Conservation (phyloP, 2,113 vertebrate genomes). For the Hydrochoerus hydrochaeris region DNA sequence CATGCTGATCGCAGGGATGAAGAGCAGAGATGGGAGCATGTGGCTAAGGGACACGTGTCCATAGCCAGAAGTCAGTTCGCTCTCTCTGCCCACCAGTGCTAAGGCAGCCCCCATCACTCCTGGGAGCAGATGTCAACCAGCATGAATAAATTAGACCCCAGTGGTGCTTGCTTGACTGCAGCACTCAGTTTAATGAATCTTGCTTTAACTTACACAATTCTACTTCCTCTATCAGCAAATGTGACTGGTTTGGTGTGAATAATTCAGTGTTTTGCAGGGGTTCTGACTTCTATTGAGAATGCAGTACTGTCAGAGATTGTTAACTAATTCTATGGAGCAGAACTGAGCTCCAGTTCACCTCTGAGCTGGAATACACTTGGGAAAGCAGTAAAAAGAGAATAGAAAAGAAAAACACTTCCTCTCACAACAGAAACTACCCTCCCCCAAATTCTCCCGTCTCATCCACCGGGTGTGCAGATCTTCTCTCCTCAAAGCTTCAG, state of each 20-base stretch:
- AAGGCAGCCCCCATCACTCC: neutral
- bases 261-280: constrained; percentile 77
- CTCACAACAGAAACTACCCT: neutral
- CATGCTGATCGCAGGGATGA: neutral
- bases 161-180: constrained; percentile 23
- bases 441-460: accelerated
- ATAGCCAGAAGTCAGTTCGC: neutral
- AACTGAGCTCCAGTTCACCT: neutral
- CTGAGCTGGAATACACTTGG: neutral
- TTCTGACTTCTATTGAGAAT: constrained; percentile 48
- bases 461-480: neutral
- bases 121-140: neutral
- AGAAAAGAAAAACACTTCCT: neutral
- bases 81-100: accelerated
- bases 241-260: constrained; percentile 77
- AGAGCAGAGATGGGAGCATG: neutral
- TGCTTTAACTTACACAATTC: constrained; percentile 45
- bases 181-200: constrained; percentile 58
- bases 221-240: constrained; percentile 59
- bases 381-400: constrained; percentile 22
- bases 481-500: neutral
- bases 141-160: constrained; percentile 36
- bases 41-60: neutral
- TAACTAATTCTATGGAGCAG: constrained; percentile 70
- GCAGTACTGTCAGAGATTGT: constrained; percentile 63